Evolutionary conservation across 1,140 invertebrate genomes (phyloP).

Genomic region (Platyscapa corneri): DNA sequence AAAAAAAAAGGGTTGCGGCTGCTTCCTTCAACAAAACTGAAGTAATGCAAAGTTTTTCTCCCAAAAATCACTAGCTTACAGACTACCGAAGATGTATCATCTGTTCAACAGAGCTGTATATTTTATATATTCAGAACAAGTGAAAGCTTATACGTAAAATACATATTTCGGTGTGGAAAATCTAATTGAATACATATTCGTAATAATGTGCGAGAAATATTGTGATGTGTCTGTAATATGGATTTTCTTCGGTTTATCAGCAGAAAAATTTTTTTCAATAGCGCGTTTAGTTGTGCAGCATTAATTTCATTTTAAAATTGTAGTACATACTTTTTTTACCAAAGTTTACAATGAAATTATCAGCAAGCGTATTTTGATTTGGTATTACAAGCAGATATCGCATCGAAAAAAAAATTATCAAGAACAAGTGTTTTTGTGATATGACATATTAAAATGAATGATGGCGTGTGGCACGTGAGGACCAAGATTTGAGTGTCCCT

Average conservation of each 20-base stretch:
- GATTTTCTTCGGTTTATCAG: background rate
- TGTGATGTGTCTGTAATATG: background rate
- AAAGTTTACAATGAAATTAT: constrained; percentile 23
- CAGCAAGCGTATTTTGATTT: constrained; percentile 12
- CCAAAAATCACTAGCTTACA: constrained; percentile 42
- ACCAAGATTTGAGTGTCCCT: constrained; percentile 8
- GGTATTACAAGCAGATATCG: background rate
- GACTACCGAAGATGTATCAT: constrained; percentile 32
- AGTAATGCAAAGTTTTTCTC: constrained; percentile 40
- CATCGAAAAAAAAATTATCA: constrained; percentile 32
- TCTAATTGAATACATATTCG: background rate
- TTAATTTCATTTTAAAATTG: background rate
- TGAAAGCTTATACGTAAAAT: background rate
- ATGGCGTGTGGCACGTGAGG: background rate
- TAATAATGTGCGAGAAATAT: background rate
- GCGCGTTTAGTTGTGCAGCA: background rate
- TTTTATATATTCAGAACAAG: background rate
- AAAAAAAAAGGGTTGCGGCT: constrained; percentile 50
- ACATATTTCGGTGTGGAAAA: background rate
- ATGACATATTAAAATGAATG: constrained; percentile 40
- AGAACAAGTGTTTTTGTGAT: constrained; percentile 34
- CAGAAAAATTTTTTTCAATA: background rate
- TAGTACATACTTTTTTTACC: background rate
- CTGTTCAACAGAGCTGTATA: background rate
- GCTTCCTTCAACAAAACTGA: constrained; percentile 30